A percentile compares a stretch with the other conserved stretches of the same genome.
These are phyloP conservation scores for Zoanthus sansibaricus DNA, from an alignment of 92 coral and sea anemone species.

Conservation along the genomic window DNA sequence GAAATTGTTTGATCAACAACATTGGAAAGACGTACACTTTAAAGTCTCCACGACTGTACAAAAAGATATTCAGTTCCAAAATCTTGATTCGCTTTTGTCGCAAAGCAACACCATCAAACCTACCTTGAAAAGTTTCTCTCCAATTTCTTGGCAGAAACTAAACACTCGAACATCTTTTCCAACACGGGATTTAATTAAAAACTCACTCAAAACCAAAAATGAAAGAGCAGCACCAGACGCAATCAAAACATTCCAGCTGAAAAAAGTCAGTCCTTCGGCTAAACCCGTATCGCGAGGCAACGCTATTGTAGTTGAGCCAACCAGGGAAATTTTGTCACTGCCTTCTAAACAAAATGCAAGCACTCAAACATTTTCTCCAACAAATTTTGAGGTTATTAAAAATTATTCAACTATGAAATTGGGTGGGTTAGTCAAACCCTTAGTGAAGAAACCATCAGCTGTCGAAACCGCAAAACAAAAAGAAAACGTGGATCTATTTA, in stretches of 20 bases:
- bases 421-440: no score
- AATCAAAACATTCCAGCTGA: no score
- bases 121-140: not conserved
- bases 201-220: not conserved
- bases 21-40: not conserved
- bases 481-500: constrained; percentile 59
- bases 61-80: not conserved
- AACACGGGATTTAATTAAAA: not conserved
- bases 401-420: no score
- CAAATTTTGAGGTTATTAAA: no score
- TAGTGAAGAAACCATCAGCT: not conserved
- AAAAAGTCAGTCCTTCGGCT: no score
- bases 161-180: not conserved
- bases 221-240: not conserved
- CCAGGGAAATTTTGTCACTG: no score
- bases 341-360: no score
- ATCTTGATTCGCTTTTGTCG: not conserved
- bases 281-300: no score
- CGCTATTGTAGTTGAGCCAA: no score
- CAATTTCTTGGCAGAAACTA: not conserved
- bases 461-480: not conserved
- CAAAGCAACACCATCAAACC: not conserved
- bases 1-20: not conserved
- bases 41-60: not conserved
- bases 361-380: no score